These are phyloP conservation scores for Synergus laeviventris DNA, from an alignment of 2,888 invertebrate genomes.

Conservation along the genomic window DNA sequence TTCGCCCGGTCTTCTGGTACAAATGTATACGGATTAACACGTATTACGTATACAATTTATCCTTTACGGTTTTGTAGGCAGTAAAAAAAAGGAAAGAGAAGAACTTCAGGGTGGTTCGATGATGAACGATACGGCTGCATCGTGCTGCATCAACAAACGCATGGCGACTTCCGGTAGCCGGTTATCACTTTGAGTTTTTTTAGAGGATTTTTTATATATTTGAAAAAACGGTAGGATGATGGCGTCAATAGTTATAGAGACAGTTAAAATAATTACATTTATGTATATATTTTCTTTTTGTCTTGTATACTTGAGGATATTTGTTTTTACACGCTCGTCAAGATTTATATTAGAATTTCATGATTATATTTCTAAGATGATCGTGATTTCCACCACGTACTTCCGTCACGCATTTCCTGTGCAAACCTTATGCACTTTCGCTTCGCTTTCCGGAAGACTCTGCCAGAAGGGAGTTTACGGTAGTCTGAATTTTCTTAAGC, in stretches of 20 bases:
- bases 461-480: not conserved
- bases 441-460: constrained; percentile 29
- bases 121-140: constrained; percentile 4
- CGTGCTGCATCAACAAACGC: constrained; percentile 58
- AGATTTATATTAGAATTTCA: constrained; percentile 19
- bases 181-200: not conserved
- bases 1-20: constrained; percentile 45
- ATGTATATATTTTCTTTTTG: too few species aligned
- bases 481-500: not conserved
- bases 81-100: constrained; percentile 18
- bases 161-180: constrained; percentile 55
- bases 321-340: not conserved
- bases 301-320: not conserved
- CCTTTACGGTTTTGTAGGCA: constrained; percentile 34
- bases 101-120: constrained; percentile 26
- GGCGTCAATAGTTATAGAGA: not conserved
- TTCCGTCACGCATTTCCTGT: constrained; percentile 39
- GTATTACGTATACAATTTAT: constrained; percentile 41
- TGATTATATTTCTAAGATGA: constrained; percentile 2
- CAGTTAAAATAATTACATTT: too few species aligned
- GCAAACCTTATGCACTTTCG: constrained; percentile 22
- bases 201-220: not conserved
- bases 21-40: constrained; percentile 49
- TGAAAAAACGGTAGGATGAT: not conserved
- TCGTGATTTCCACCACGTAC: constrained; percentile 24